phyloP scores from a whole-genome alignment of 2,888 invertebrate genomes.

The Drosophila engyochracea region DNA sequence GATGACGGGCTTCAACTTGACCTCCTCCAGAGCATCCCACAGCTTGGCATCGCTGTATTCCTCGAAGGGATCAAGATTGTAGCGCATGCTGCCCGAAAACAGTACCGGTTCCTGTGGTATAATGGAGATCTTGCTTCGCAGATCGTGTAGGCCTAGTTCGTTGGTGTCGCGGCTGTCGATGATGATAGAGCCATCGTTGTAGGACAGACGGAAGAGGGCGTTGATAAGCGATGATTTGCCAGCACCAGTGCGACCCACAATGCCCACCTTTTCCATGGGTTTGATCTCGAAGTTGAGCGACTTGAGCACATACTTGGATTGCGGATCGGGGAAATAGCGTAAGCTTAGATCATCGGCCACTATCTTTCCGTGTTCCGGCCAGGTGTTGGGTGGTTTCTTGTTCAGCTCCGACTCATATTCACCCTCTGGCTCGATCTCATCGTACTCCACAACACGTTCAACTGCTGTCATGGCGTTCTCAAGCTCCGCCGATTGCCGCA shows the following conservation, averaged over 20 bases:
- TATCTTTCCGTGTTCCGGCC: conserved; percentile 90
- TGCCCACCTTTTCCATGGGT: conserved; percentile 89
- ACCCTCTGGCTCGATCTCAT: conserved; percentile 84
- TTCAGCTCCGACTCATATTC: conserved; percentile 88
- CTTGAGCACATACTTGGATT: conserved; percentile 91
- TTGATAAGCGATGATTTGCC: conserved; percentile 91
- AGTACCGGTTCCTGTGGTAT: conserved; percentile 94
- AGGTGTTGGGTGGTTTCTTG: conserved; percentile 88
- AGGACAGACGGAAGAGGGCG: conserved; percentile 92
- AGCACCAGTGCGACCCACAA: conserved; percentile 90
- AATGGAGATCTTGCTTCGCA: conserved; percentile 92
- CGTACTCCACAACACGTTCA: conserved; percentile 91
- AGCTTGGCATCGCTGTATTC: conserved; percentile 91
- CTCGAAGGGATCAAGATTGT: conserved; percentile 95
- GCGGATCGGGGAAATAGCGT: conserved; percentile 88
- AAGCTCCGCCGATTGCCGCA: conserved; percentile 95
- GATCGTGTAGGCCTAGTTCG: conserved; percentile 90
- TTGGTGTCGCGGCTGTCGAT: conserved; percentile 92
- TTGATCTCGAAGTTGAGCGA: conserved; percentile 88
- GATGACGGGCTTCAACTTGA: conserved; percentile 89
- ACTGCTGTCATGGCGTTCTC: conserved; percentile 96
- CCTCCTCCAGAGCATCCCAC: conserved; percentile 94
- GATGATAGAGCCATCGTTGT: conserved; percentile 90
- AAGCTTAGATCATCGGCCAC: conserved; percentile 89
- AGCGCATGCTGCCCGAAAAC: conserved; percentile 94